These are phyloP conservation scores for Coelinius sp. DNA, from an alignment of 2,888 invertebrate genomes.

Conservation along the genomic window DNA sequence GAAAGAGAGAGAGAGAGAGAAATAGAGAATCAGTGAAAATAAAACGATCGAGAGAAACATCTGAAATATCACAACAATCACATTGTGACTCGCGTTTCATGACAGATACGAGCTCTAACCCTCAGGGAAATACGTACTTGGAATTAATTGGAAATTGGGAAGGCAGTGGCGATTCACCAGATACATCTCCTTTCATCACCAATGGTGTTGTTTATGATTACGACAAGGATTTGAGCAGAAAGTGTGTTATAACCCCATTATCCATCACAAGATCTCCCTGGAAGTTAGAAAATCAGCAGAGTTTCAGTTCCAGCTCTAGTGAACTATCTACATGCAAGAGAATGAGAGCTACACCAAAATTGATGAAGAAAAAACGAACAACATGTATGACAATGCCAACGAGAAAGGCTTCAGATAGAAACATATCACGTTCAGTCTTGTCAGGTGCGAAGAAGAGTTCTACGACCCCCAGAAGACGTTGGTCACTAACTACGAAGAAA, in stretches of 20 bases:
- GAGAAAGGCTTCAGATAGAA: slow-evolving; percentile 42
- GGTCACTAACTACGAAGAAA: slow-evolving; percentile 44
- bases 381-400: slow-evolving; percentile 22
- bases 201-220: too few species aligned
- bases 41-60: slow-evolving; percentile 31
- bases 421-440: slow-evolving; percentile 10
- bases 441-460: slow-evolving; percentile 38
- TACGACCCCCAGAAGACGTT: slow-evolving; percentile 34
- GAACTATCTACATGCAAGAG: slow-evolving; percentile 8
- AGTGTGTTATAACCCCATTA: slow-evolving; percentile 35
- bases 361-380: slow-evolving; percentile 36
- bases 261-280: slow-evolving; percentile 50
- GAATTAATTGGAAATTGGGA: slow-evolving; percentile 56
- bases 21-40: not conserved
- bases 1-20: not conserved
- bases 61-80: slow-evolving; percentile 51
- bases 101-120: slow-evolving; percentile 62
- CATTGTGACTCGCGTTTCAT: slow-evolving; percentile 62
- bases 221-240: slow-evolving; percentile 37
- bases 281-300: slow-evolving; percentile 44
- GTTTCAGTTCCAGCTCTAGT: slow-evolving; percentile 6
- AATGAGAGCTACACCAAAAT: slow-evolving; percentile 30
- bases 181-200: slow-evolving; percentile 38
- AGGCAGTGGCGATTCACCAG: slow-evolving; percentile 45
- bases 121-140: slow-evolving; percentile 60